A percentile compares a stretch with the other conserved stretches of the same genome.
phyloP scores from a whole-genome alignment of 2,888 invertebrate species.

The Unio delphinus region DNA sequence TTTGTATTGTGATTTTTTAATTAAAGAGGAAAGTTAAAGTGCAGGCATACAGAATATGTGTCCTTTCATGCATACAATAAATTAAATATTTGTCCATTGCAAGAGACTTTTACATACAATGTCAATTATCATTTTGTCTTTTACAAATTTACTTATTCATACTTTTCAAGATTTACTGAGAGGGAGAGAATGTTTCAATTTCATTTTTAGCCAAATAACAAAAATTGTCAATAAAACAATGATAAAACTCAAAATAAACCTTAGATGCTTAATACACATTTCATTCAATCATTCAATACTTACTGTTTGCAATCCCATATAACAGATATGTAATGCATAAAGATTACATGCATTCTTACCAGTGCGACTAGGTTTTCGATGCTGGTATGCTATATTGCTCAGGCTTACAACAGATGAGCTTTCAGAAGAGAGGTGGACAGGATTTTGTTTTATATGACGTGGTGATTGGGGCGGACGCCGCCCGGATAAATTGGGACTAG shows the following conservation, averaged over 20 bases:
- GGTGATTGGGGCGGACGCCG: slow-evolving; percentile 90
- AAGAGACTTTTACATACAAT: too few relatives aligned
- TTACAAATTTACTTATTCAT: too few relatives aligned
- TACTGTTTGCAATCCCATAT: background rate
- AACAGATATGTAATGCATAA: background rate
- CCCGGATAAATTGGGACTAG: slow-evolving; percentile 55
- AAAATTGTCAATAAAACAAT: background rate
- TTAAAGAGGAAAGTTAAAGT: too few relatives aligned
- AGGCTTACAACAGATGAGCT: slow-evolving; percentile 95
- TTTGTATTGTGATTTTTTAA: too few relatives aligned
- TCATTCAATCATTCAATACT: background rate
- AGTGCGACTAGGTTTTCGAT: slow-evolving; percentile 81
- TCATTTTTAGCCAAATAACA: background rate
- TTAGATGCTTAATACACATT: background rate
- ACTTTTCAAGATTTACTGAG: too few relatives aligned
- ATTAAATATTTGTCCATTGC: too few relatives aligned
- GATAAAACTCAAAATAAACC: background rate
- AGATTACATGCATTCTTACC: slow-evolving; percentile 52
- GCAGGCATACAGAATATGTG: too few relatives aligned
- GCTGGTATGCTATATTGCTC: slow-evolving; percentile 82
- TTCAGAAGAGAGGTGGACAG: slow-evolving; percentile 92
- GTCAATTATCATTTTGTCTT: too few relatives aligned
- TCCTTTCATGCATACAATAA: too few relatives aligned
- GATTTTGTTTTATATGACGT: slow-evolving; percentile 69
- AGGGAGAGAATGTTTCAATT: too few relatives aligned